Evolutionary conservation across 2,888 invertebrate species (phyloP).

Genomic region (Phlogophora meticulosa): DNA sequence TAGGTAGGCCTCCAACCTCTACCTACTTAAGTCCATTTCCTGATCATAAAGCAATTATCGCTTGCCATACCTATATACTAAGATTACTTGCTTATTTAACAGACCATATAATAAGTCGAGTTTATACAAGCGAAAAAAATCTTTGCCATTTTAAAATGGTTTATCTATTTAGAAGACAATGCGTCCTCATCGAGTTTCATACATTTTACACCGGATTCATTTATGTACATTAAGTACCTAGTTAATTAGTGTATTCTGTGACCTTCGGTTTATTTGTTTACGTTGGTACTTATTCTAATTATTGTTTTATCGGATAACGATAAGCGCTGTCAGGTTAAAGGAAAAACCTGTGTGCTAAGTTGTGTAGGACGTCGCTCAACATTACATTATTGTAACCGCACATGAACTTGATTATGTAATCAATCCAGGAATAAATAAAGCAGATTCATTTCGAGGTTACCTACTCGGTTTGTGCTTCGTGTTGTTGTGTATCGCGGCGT

Average conservation of each 20-base stretch:
- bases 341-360: slow-evolving; percentile 14
- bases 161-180: slow-evolving; percentile 16
- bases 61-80: background rate
- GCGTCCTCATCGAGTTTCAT: slow-evolving; percentile 8
- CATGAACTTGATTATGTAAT: slow-evolving; percentile 79
- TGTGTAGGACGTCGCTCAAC: slow-evolving; percentile 21
- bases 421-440: slow-evolving; percentile 76
- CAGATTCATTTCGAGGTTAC: slow-evolving; percentile 79
- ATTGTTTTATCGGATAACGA: slow-evolving; percentile 25
- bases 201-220: slow-evolving; percentile 16
- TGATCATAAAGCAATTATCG: slow-evolving; percentile 4
- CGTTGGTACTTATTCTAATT: background rate
- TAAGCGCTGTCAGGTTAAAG: slow-evolving; percentile 6
- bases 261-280: slow-evolving; percentile 42
- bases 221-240: slow-evolving; percentile 24
- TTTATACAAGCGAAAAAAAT: slow-evolving; percentile 1
- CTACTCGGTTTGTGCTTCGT: slow-evolving; percentile 68
- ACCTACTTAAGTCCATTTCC: background rate
- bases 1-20: background rate
- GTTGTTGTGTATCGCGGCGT: slow-evolving; percentile 71
- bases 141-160: slow-evolving; percentile 13
- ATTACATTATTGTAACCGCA: slow-evolving; percentile 57
- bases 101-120: slow-evolving; percentile 6
- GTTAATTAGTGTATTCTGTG: slow-evolving; percentile 36
- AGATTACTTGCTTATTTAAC: background rate